phyloP scores from a whole-genome alignment of 2,888 invertebrate species.

The Charanyca ferruginea region DNA sequence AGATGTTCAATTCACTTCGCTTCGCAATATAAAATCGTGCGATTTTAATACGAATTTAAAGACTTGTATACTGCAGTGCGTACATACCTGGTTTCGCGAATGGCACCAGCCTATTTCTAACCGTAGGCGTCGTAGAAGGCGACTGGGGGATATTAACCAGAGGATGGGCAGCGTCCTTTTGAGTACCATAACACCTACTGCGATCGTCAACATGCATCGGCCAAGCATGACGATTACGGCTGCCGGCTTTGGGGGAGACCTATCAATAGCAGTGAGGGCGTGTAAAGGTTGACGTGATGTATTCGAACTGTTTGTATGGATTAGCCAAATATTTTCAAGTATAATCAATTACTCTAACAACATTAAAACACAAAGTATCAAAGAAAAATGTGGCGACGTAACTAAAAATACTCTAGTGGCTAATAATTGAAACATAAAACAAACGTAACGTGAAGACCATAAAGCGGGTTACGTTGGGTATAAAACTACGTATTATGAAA shows the following conservation, averaged over 20 bases:
- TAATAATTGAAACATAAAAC: constrained; percentile 60
- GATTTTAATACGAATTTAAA: not conserved
- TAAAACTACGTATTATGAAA: constrained; percentile 63
- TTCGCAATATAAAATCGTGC: no score
- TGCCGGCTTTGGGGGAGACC: no score
- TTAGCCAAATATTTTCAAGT: not conserved
- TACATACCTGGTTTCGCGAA: not conserved
- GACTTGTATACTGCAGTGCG: not conserved
- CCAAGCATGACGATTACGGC: no score
- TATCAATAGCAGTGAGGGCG: no score
- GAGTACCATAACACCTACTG: no score
- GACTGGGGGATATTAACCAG: no score
- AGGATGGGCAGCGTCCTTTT: no score
- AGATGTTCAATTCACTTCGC: constrained; percentile 72
- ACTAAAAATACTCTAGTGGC: constrained; percentile 47
- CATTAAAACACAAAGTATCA: constrained; percentile 15
- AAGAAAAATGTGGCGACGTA: constrained; percentile 17
- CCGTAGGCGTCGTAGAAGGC: no score
- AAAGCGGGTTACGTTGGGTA: constrained; percentile 48
- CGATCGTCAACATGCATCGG: no score
- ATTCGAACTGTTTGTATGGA: not conserved
- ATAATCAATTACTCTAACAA: not conserved
- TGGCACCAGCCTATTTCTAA: no score
- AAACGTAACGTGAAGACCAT: constrained; percentile 42
- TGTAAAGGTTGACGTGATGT: no score